phyloP scores from a whole-genome alignment of 1,140 invertebrate genomes.

The Aporrectodea caliginosa region DNA sequence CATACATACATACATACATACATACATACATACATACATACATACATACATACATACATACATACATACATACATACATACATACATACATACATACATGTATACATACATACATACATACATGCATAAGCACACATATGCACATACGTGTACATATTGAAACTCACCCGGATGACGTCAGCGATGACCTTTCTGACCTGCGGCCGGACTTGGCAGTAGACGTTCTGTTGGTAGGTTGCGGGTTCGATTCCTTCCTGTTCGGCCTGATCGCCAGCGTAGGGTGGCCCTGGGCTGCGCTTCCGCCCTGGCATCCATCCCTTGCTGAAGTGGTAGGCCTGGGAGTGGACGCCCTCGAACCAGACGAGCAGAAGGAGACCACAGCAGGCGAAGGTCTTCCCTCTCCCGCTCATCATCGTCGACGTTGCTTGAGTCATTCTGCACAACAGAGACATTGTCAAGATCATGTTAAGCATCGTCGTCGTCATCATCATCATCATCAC shows the following conservation, averaged over 20 bases:
- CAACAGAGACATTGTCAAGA: too few relatives aligned
- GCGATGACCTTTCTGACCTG: not conserved
- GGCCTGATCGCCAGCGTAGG: not conserved
- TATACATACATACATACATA: conserved; percentile 1
- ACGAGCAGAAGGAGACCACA: not conserved
- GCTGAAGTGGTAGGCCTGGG: not conserved
- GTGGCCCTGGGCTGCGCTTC: not conserved
- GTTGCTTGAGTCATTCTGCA: too few relatives aligned
- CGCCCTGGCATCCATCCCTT: not conserved
- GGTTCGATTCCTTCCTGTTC: not conserved
- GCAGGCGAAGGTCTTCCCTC: not conserved
- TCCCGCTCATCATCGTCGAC: too few relatives aligned
- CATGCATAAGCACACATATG: not conserved
- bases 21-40: not conserved
- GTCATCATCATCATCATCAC: too few relatives aligned
- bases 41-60: not conserved
- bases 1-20: not conserved
- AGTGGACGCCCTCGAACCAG: not conserved
- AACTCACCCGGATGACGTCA: conserved; percentile 5
- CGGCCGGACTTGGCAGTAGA: not conserved
- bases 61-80: not conserved
- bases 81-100: not conserved
- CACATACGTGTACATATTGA: not conserved
- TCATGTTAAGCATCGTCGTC: too few relatives aligned
- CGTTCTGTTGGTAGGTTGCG: not conserved